phyloP scores from a whole-genome alignment of 2,888 invertebrate species.

The Empis livida region DNA sequence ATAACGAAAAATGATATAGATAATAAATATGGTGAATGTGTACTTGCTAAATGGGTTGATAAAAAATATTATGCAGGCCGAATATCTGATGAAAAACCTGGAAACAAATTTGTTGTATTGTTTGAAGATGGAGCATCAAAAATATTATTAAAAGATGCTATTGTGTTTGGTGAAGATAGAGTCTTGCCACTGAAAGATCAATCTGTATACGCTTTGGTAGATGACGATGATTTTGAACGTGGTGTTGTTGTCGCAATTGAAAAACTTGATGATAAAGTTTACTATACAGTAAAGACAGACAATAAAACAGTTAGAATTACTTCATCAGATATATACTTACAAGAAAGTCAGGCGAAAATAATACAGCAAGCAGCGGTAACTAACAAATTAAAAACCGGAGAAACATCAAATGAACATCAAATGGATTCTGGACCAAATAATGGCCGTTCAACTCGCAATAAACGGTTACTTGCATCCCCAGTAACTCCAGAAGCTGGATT shows the following conservation, averaged over 20 bases:
- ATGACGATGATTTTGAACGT: conserved; percentile 42
- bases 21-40: conserved; percentile 25
- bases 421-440: background rate
- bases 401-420: conserved; percentile 1
- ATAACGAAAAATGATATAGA: conserved; percentile 6
- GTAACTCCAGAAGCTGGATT: conserved; percentile 18
- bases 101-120: conserved; percentile 46
- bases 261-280: conserved; percentile 32
- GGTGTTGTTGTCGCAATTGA: conserved; percentile 37
- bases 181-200: conserved; percentile 40
- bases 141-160: conserved; percentile 45
- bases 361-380: conserved; percentile 28
- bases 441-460: conserved; percentile 13
- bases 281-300: conserved; percentile 16
- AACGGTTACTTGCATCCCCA: conserved; percentile 14
- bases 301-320: conserved; percentile 40
- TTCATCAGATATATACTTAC: conserved; percentile 41
- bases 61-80: conserved; percentile 53
- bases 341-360: conserved; percentile 42
- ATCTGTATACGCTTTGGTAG: conserved; percentile 42
- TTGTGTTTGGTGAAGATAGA: conserved; percentile 41
- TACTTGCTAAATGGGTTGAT: conserved; percentile 55
- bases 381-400: background rate
- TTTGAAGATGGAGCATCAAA: conserved; percentile 51
- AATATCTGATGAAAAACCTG: conserved; percentile 43